These are phyloP conservation scores for Meteorus colon DNA, from an alignment of 2,888 invertebrate species.

Conservation along the genomic window DNA sequence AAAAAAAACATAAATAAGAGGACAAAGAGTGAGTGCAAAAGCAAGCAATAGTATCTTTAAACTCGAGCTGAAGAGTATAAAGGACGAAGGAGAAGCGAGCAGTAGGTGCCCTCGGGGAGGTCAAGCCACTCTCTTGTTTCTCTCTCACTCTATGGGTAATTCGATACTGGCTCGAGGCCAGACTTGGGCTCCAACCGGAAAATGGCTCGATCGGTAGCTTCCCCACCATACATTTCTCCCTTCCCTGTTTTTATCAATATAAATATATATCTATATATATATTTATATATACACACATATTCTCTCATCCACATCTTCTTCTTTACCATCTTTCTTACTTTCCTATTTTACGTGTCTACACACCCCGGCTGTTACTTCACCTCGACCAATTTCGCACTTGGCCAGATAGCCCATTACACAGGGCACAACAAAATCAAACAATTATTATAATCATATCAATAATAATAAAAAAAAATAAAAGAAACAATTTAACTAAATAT, in stretches of 20 bases:
- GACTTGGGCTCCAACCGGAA: constrained; percentile 52
- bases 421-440: neutral
- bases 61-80: neutral
- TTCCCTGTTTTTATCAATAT: neutral
- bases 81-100: constrained; percentile 3
- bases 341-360: constrained; percentile 5
- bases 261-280: constrained; percentile 14
- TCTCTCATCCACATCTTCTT: constrained; percentile 3
- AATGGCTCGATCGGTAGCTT: constrained; percentile 51
- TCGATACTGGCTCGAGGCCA: constrained; percentile 62
- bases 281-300: neutral
- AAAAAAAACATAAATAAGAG: no score
- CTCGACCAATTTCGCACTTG: constrained; percentile 15
- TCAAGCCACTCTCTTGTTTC: constrained; percentile 43
- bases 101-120: constrained; percentile 45
- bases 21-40: neutral
- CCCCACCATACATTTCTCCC: constrained; percentile 5
- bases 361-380: constrained; percentile 25
- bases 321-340: neutral
- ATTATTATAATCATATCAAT: neutral
- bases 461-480: neutral
- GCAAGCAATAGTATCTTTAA: neutral
- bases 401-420: neutral
- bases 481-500: neutral
- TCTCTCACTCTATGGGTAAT: constrained; percentile 53